These are phyloP conservation scores for Metallyticus violacea DNA, from an alignment of 2,888 invertebrate genomes.

Conservation along the genomic window DNA sequence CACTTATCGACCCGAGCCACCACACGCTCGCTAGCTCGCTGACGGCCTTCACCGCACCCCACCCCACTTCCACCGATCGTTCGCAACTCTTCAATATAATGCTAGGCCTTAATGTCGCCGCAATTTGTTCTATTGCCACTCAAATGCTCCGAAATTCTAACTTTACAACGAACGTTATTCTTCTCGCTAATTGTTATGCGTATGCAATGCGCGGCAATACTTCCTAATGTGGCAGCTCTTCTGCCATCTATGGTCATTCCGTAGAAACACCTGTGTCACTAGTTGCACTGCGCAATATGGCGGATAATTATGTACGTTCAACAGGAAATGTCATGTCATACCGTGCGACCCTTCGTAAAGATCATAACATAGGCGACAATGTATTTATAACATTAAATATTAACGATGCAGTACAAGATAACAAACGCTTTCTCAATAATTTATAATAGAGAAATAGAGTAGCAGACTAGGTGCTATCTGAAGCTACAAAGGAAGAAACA, in stretches of 20 bases:
- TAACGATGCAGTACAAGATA: too few relatives aligned
- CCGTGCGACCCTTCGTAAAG: background rate
- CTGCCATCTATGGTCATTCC: constrained; percentile 5
- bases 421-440: too few relatives aligned
- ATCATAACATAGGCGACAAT: too few relatives aligned
- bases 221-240: background rate
- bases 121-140: background rate
- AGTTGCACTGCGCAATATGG: background rate
- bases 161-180: background rate
- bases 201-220: background rate
- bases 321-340: background rate
- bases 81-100: background rate
- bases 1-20: constrained; percentile 3
- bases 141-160: background rate
- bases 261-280: background rate
- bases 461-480: too few relatives aligned
- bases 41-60: background rate
- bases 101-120: background rate
- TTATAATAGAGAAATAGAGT: too few relatives aligned
- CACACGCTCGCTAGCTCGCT: background rate
- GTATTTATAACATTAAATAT: too few relatives aligned
- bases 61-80: background rate
- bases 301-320: background rate
- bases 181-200: background rate
- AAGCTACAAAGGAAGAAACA: too few relatives aligned